phyloP scores from a whole-genome alignment of 2,888 invertebrate genomes.

The Iphiclides podalirius region DNA sequence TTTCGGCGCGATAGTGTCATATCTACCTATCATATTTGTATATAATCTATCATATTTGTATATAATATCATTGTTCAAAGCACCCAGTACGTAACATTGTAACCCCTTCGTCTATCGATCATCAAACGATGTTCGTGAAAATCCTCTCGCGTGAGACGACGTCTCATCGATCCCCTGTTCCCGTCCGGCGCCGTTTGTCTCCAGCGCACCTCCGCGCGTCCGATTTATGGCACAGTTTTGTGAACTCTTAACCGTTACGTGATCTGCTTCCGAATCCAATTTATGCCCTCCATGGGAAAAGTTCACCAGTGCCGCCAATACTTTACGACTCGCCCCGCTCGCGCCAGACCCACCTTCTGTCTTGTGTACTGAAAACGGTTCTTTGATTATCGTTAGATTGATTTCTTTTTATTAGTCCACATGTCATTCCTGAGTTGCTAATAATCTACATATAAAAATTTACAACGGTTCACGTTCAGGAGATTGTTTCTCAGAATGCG shows the following conservation, averaged over 20 bases:
- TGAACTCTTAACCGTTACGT: slow-evolving; percentile 80
- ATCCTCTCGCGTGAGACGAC: not conserved
- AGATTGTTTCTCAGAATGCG: too few relatives aligned
- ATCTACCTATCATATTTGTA: too few relatives aligned
- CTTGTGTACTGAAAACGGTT: slow-evolving; percentile 12
- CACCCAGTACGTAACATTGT: too few relatives aligned
- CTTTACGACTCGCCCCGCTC: slow-evolving; percentile 70
- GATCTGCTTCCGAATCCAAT: slow-evolving; percentile 79
- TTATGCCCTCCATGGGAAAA: slow-evolving; percentile 77
- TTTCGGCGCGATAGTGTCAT: too few relatives aligned
- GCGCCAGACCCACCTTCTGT: slow-evolving; percentile 33
- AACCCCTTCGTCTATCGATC: not conserved
- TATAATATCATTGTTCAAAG: too few relatives aligned
- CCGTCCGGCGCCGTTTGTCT: slow-evolving; percentile 73
- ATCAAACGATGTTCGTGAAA: not conserved
- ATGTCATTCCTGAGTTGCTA: too few relatives aligned
- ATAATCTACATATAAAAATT: too few relatives aligned
- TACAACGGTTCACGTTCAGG: too few relatives aligned
- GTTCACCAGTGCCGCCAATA: slow-evolving; percentile 65
- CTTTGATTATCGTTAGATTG: slow-evolving; percentile 9
- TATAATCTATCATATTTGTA: too few relatives aligned
- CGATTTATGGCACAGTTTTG: slow-evolving; percentile 80
- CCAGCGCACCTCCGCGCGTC: slow-evolving; percentile 77
- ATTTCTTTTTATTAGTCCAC: not conserved
- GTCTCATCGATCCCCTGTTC: slow-evolving; percentile 36